phyloP scores from a whole-genome alignment of 2,797 vertebrate species.

The Caiman crocodilus region DNA sequence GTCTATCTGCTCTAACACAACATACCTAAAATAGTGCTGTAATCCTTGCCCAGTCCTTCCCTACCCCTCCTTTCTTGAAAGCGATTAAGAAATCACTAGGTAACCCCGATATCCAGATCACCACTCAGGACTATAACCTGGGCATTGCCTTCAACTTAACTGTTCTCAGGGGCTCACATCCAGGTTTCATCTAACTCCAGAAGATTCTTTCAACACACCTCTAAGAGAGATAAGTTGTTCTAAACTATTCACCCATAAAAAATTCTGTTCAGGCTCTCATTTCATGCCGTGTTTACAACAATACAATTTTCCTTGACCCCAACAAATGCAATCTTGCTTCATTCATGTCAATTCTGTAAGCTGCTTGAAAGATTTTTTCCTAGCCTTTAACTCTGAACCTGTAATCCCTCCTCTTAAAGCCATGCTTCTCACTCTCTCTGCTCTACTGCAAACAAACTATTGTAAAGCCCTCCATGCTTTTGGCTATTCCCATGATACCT shows the following conservation, averaged over 20 bases:
- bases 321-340: background rate
- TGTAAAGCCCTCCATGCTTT: background rate
- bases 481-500: background rate
- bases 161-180: background rate
- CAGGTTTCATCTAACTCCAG: background rate
- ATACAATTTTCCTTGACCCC: no score
- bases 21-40: background rate
- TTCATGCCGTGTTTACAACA: no score
- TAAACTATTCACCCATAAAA: background rate
- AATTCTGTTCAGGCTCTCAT: background rate
- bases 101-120: background rate
- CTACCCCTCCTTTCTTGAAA: background rate
- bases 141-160: background rate
- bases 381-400: background rate
- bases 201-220: background rate
- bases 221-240: background rate
- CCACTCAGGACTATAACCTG: background rate
- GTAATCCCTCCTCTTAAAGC: background rate
- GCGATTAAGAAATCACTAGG: background rate
- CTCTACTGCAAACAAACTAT: background rate
- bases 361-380: background rate
- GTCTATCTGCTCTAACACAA: background rate
- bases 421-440: fast-evolving
- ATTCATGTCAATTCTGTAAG: background rate
- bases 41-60: background rate